Base-by-base conservation (phyloP, 2,888 invertebrate species). In the Dasysyrphus albostriatus region DNA sequence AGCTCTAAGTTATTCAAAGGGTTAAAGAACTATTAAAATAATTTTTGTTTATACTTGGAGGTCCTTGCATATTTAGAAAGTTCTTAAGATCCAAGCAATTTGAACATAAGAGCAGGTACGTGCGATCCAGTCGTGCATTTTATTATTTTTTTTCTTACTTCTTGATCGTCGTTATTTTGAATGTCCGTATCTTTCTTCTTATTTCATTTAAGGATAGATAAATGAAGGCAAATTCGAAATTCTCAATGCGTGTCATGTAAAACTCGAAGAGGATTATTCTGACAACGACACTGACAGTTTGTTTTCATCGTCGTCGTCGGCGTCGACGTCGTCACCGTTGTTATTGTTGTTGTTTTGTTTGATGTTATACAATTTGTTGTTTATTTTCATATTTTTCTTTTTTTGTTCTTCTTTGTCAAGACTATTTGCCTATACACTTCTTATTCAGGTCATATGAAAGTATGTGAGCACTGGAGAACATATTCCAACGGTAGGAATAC, bases 241-340 rank as follows among this genome's bases (percentile, higher is more conserved):
- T 84, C 84, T 72, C 72, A 80, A 79, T 80, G 80, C 84, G 84
- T 84, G 84, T 80, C 80, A 54, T 76, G 84, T 84, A 72, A 75
- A 76, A 80, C 65, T 84, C 65, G 67, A 80, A 75, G 58, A 75
- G 80, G 84, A 84, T 84, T 84, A 84, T 72, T 80, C 76, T 72
- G 84, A 84, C 76, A 84, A 80, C 79, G 84, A 80, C 84, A 84
- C 84, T 84, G 84, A 84, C 80, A 80, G 84, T 84, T 84, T 80
- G 76, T 84, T 84, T 75, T 74, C 70, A 74, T 73, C 63, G 67
- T 49, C 67, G 34, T 47, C 47, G n/a, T 65, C 7, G 9, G 6
- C 37, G 37, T 37, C 37, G 5, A 6, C 32, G 9, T 24, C 6
- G 1, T 24, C 39, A 14, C n/a, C 14, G 74, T 67, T 70, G 56